Evolutionary conservation across 2,888 invertebrate species (phyloP).

Genomic region (Stenoptilia bipunctidactyla): DNA sequence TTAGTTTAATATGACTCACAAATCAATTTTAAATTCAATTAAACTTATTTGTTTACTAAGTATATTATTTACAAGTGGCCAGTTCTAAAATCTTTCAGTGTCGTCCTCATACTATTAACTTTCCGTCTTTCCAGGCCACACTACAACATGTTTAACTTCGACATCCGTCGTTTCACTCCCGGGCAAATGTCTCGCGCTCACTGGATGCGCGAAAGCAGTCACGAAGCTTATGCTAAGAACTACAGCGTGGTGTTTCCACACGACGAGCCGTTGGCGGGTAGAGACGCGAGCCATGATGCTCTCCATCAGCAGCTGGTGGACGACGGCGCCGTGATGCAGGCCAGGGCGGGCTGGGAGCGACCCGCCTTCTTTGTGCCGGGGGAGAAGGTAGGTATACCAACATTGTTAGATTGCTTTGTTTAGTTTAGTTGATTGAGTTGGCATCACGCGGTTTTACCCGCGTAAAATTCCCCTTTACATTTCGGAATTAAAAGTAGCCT

Average conservation of each 20-base stretch:
- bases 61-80: too few relatives aligned
- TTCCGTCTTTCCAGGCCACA: constrained; percentile 71
- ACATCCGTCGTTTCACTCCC: constrained; percentile 85
- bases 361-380: constrained; percentile 83
- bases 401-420: too few relatives aligned
- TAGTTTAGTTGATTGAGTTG: too few relatives aligned
- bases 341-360: constrained; percentile 89
- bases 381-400: constrained; percentile 43
- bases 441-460: too few relatives aligned
- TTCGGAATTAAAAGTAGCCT: too few relatives aligned
- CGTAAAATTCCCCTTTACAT: too few relatives aligned
- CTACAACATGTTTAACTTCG: constrained; percentile 88
- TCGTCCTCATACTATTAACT: not conserved
- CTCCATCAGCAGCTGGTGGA: constrained; percentile 74
- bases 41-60: too few relatives aligned
- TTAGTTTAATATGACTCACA: too few relatives aligned
- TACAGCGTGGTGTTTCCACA: constrained; percentile 83
- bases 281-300: constrained; percentile 68
- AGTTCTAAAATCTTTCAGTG: too few relatives aligned
- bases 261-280: constrained; percentile 85
- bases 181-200: constrained; percentile 77
- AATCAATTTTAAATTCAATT: too few relatives aligned
- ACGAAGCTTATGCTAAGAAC: constrained; percentile 91
- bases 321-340: constrained; percentile 89
- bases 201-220: constrained; percentile 87